Percentiles rank a stretch among this genome's conserved stretches.
These are phyloP conservation scores for Climacteris rufus DNA, from an alignment of 2,113 vertebrate species.

Conservation along the genomic window DNA sequence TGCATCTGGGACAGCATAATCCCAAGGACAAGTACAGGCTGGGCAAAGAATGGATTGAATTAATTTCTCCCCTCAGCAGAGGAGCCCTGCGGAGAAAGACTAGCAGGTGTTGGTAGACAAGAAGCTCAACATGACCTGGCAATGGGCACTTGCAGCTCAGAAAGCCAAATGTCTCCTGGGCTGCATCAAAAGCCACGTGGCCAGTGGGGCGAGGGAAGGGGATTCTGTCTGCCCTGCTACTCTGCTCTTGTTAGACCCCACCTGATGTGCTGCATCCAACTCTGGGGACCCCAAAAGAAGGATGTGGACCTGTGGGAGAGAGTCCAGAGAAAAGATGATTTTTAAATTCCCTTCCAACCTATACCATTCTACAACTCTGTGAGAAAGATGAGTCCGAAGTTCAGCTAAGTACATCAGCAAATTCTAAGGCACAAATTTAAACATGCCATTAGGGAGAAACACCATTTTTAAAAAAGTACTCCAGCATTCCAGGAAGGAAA, in stretches of 20 bases:
- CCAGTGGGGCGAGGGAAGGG: rapidly evolving
- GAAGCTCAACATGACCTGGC: neutral
- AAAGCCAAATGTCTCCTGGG: neutral
- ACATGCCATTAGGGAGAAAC: neutral
- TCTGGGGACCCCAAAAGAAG: neutral
- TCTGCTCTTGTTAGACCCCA: rapidly evolving
- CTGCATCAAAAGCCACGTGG: neutral
- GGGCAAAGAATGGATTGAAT: neutral
- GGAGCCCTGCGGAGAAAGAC: neutral
- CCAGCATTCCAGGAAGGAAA: constrained; percentile 25
- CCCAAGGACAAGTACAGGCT: neutral
- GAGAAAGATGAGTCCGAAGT: neutral
- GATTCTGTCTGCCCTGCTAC: neutral
- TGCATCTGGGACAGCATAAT: neutral
- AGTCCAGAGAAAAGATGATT: neutral
- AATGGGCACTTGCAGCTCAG: neutral
- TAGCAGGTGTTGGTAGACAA: neutral
- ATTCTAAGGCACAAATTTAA: neutral
- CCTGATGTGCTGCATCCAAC: neutral
- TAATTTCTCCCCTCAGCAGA: neutral
- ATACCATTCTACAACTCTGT: neutral
- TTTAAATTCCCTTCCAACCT: neutral
- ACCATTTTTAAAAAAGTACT: neutral
- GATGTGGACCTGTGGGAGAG: neutral
- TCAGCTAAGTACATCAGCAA: neutral